Conservation (phyloP, 1,140 invertebrate species). For the Drosophila truncata region DNA sequence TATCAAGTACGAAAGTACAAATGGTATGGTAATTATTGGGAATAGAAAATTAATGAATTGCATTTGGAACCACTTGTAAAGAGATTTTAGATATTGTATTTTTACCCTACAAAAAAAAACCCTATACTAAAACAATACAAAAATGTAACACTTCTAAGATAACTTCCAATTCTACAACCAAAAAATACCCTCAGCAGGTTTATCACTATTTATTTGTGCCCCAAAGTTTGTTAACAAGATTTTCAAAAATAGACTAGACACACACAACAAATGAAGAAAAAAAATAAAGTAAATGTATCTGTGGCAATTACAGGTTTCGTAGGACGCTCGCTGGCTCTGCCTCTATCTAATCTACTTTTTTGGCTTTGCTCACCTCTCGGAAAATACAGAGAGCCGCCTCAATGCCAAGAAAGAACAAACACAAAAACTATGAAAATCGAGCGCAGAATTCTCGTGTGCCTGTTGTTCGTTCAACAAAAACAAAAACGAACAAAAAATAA, state of each 20-base stretch:
- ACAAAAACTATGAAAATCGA: constrained; percentile 25
- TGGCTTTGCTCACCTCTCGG: constrained; percentile 39
- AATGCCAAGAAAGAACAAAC: constrained; percentile 71
- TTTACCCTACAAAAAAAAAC: neutral
- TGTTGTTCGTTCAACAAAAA: constrained; percentile 27
- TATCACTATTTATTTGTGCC: constrained; percentile 18
- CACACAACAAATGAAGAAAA: constrained; percentile 5
- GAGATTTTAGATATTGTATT: neutral
- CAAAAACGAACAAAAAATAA: constrained; percentile 21
- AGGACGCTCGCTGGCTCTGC: constrained; percentile 1
- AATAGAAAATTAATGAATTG: constrained; percentile 27
- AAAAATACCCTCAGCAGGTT: neutral
- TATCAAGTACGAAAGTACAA: constrained; percentile 44
- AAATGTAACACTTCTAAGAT: neutral
- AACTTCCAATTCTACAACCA: neutral
- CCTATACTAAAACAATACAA: neutral
- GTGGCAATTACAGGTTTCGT: constrained; percentile 23
- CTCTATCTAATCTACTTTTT: constrained; percentile 70
- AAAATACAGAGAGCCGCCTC: constrained; percentile 36
- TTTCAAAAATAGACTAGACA: constrained; percentile 22
- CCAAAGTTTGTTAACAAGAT: constrained; percentile 25
- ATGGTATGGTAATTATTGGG: constrained; percentile 39
- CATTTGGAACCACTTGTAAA: constrained; percentile 3
- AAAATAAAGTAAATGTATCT: constrained; percentile 18
- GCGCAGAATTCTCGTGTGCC: constrained; percentile 17